phyloP scores from a whole-genome alignment of 2,797 vertebrate genomes.

The Eulemur albifrons region DNA sequence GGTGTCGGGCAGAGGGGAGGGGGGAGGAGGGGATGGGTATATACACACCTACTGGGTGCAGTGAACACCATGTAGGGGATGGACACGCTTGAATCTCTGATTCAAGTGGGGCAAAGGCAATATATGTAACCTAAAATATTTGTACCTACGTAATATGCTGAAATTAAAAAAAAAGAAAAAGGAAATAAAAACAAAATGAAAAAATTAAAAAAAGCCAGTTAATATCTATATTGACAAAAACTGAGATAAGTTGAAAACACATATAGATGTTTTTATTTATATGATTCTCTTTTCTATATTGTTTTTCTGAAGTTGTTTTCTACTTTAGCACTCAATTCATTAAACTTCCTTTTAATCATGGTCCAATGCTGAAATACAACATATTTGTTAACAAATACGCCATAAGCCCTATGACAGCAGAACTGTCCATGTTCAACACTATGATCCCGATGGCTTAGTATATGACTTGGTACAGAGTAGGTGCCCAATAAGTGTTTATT shows the following conservation, averaged over 20 bases:
- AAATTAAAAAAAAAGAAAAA: no score
- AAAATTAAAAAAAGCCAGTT: background rate
- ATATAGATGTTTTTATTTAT: background rate
- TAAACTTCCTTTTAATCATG: background rate
- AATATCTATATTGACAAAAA: background rate
- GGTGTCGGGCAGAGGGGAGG: no score
- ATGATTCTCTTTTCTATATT: background rate
- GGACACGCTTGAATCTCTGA: no score
- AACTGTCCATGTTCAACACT: background rate
- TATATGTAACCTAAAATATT: no score
- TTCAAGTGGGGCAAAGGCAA: no score
- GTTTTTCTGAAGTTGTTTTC: background rate
- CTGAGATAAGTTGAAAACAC: background rate
- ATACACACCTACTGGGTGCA: no score
- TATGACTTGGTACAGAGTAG: background rate
- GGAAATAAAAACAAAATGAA: no score
- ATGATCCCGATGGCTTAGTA: background rate
- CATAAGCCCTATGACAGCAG: background rate
- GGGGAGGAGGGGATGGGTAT: no score
- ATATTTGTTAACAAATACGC: background rate
- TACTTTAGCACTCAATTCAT: background rate
- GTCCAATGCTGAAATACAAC: background rate
- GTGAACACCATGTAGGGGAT: no score
- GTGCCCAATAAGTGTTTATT: background rate
- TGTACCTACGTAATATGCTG: no score